Conservation (phyloP, 1,140 invertebrate genomes). For the Drosophila azteca region DNA sequence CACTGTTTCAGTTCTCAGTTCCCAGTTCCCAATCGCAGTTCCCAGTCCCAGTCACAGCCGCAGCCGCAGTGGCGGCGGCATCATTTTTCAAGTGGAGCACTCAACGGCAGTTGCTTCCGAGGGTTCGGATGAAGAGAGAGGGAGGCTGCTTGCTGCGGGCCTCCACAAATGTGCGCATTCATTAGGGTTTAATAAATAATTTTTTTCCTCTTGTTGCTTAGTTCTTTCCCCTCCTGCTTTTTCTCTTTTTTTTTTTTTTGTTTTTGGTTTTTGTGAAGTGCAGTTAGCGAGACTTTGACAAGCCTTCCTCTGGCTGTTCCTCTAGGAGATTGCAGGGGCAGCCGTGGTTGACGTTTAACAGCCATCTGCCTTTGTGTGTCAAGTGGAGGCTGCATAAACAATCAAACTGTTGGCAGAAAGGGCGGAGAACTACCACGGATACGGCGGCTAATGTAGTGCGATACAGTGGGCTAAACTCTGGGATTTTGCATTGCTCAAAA, state of each 20-base stretch:
- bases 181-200: conserved; percentile 79
- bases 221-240: conserved; percentile 6
- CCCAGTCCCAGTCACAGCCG: conserved; percentile 25
- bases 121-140: not conserved
- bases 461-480: too few relatives aligned
- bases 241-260: conserved; percentile 3
- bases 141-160: conserved; percentile 18
- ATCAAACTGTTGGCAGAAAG: not conserved
- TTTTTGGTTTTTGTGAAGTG: conserved; percentile 33
- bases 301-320: conserved; percentile 12
- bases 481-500: too few relatives aligned
- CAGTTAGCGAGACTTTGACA: conserved; percentile 57
- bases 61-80: conserved; percentile 60
- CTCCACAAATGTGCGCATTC: conserved; percentile 73
- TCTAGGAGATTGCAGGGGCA: not conserved
- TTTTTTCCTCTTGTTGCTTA: conserved; percentile 39
- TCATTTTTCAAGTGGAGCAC: conserved; percentile 73
- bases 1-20: conserved; percentile 26
- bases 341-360: conserved; percentile 51
- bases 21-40: conserved; percentile 40
- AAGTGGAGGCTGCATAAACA: conserved; percentile 44
- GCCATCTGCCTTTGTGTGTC: conserved; percentile 48
- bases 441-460: conserved; percentile 10
- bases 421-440: conserved; percentile 16
- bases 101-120: conserved; percentile 42